phyloP scores from a whole-genome alignment of 2,888 invertebrate genomes.

The Xanthorhoe designata region DNA sequence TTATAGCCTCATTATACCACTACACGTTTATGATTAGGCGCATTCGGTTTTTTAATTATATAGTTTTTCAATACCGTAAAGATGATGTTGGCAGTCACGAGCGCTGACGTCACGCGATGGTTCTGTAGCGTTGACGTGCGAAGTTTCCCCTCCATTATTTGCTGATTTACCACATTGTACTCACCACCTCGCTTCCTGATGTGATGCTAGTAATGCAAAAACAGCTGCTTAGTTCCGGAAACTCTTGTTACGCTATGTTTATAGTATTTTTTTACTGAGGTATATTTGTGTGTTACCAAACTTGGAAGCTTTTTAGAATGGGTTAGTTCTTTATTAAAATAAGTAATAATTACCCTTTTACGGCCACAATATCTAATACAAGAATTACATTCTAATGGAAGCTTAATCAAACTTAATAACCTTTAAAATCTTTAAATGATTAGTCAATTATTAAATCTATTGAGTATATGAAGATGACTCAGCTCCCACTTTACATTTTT shows the following conservation, averaged over 20 bases:
- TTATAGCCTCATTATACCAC: neutral
- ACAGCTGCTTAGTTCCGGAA: constrained; percentile 25
- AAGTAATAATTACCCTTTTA: neutral
- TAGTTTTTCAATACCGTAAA: constrained; percentile 11
- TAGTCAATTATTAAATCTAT: too few relatives aligned
- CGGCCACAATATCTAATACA: neutral
- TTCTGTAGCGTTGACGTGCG: constrained; percentile 31
- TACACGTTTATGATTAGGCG: constrained; percentile 2
- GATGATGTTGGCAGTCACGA: constrained; percentile 33
- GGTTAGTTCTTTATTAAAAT: neutral
- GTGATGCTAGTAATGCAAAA: constrained; percentile 34
- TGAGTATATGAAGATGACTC: too few relatives aligned
- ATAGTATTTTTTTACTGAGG: constrained; percentile 7
- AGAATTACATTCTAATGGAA: neutral
- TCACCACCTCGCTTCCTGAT: constrained; percentile 38
- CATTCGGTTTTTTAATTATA: constrained; percentile 11
- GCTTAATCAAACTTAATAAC: too few relatives aligned
- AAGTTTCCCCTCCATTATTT: constrained; percentile 44
- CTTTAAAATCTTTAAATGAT: too few relatives aligned
- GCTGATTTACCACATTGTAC: constrained; percentile 38
- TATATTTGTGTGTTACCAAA: neutral
- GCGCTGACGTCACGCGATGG: constrained; percentile 39
- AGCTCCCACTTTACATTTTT: too few relatives aligned
- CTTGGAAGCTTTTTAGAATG: neutral
- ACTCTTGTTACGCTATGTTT: constrained; percentile 5